These are phyloP conservation scores for Myanophis thanlyinensis DNA, from an alignment of 2,113 vertebrate genomes.

Conservation along the genomic window DNA sequence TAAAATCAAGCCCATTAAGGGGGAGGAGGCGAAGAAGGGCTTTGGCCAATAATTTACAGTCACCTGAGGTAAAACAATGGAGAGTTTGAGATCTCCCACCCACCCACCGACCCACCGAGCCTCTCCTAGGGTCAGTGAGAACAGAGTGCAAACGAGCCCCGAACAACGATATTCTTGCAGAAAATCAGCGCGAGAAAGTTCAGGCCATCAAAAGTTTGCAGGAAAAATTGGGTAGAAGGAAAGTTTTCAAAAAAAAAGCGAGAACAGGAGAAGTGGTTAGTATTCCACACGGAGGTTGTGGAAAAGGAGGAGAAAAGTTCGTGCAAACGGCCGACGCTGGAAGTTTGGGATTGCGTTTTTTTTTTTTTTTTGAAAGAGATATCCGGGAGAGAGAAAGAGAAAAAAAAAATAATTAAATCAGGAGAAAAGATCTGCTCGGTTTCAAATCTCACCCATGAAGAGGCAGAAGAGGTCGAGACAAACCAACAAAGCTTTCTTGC, in stretches of 20 bases:
- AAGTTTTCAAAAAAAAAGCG: background rate
- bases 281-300: background rate
- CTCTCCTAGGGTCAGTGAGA: background rate
- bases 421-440: background rate
- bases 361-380: background rate
- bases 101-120: background rate
- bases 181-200: background rate
- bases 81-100: background rate
- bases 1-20: background rate
- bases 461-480: constrained; percentile 92
- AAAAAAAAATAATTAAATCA: too few relatives aligned
- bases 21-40: background rate
- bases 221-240: background rate
- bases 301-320: background rate
- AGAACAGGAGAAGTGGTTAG: background rate
- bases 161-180: background rate
- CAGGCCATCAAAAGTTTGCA: background rate
- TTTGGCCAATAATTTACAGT: background rate
- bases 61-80: background rate
- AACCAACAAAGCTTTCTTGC: constrained; percentile 86
- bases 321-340: background rate
- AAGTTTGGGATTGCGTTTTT: background rate
- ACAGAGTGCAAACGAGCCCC: background rate
- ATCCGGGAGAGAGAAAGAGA: background rate
- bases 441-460: constrained; percentile 83